Percentiles rank a stretch among this genome's conserved stretches.
phyloP scores from a whole-genome alignment of 2,113 vertebrate genomes.

The Thunnus maccoyii region DNA sequence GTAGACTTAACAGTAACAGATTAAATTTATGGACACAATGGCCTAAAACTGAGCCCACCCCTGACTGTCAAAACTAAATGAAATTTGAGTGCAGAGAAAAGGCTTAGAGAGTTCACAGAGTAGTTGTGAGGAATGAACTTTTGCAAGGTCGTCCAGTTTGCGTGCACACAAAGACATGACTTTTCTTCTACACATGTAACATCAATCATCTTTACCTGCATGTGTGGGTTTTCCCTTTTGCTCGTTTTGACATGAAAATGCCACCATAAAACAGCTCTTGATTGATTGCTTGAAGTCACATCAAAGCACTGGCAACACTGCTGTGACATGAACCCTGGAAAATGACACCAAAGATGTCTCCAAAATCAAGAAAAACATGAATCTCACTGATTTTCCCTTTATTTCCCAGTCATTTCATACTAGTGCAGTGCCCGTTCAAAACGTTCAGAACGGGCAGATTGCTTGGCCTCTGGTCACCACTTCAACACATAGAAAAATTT shows the following conservation, averaged over 20 bases:
- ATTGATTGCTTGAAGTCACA: conserved; percentile 16
- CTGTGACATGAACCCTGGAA: conserved; percentile 6
- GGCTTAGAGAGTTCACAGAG: conserved; percentile 47
- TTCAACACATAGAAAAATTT: too few relatives aligned
- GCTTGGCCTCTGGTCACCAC: too few relatives aligned
- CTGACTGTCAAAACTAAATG: conserved; percentile 68
- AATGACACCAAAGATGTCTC: conserved; percentile 8
- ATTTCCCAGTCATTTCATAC: not conserved
- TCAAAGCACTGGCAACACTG: conserved; percentile 8
- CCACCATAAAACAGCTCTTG: conserved; percentile 1
- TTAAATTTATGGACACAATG: conserved; percentile 69
- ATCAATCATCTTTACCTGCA: conserved; percentile 3
- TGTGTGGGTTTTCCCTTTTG: not conserved
- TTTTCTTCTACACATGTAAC: not conserved
- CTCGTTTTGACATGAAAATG: conserved; percentile 16
- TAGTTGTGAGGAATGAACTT: conserved; percentile 50
- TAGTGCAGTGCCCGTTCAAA: too few relatives aligned
- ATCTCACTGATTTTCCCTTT: conserved; percentile 9
- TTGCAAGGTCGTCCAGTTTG: conserved; percentile 38
- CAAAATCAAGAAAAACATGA: conserved; percentile 13
- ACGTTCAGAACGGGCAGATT: too few relatives aligned
- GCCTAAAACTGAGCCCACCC: conserved; percentile 57
- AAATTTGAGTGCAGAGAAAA: conserved; percentile 61
- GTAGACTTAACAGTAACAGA: conserved; percentile 72
- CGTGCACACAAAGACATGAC: not conserved